These are phyloP conservation scores for Fissipunctia ypsillon DNA, from an alignment of 2,888 invertebrate species.

Conservation along the genomic window DNA sequence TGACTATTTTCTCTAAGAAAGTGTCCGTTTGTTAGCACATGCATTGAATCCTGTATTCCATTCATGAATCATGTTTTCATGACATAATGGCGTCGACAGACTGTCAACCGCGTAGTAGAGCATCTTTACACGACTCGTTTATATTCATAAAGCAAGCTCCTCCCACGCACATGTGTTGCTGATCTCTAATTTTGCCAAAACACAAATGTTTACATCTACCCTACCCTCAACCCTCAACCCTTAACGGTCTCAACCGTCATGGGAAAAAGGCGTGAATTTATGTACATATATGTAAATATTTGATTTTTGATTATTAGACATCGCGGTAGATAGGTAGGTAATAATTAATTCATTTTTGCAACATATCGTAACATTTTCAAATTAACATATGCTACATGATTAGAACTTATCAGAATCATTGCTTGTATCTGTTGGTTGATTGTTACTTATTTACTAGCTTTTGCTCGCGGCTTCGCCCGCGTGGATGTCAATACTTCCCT, in stretches of 20 bases:
- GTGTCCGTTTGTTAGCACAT: conserved; percentile 39
- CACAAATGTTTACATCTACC: too few species aligned
- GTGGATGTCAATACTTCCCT: too few species aligned
- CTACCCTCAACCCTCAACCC: not conserved
- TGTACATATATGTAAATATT: not conserved
- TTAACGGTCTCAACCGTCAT: too few species aligned
- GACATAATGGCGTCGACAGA: conserved; percentile 41
- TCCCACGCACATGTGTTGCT: conserved; percentile 40
- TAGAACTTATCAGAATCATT: conserved; percentile 5
- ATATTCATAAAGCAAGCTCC: conserved; percentile 40
- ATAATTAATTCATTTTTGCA: conserved; percentile 6
- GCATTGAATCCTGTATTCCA: conserved; percentile 48
- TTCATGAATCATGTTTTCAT: conserved; percentile 59
- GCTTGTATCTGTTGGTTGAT: conserved; percentile 1
- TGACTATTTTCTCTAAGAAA: conserved; percentile 45
- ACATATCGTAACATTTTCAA: not conserved
- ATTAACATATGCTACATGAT: not conserved
- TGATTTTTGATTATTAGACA: not conserved
- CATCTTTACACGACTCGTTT: conserved; percentile 49
- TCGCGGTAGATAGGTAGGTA: not conserved
- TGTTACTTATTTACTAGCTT: conserved; percentile 25
- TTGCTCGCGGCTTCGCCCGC: too few species aligned
- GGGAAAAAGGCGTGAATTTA: too few species aligned
- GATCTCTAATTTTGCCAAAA: conserved; percentile 6
- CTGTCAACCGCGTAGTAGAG: conserved; percentile 18